phyloP scores from a whole-genome alignment of 2,113 vertebrate species.

The Protobothrops mucrosquamatus region DNA sequence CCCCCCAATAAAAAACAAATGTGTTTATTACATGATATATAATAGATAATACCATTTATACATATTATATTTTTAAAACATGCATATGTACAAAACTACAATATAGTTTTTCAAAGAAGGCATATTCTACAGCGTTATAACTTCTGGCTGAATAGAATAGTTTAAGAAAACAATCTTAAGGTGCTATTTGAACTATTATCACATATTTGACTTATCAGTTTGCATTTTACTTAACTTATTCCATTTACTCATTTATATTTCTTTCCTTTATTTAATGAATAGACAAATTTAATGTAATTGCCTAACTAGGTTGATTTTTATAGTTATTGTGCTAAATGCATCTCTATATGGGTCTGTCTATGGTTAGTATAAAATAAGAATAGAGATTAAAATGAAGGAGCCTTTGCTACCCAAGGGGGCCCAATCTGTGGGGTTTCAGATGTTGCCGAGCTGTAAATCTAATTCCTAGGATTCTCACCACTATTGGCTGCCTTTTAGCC shows the following conservation, averaged over 20 bases:
- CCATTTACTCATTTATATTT: not conserved
- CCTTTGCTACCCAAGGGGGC: not conserved
- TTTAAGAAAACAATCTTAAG: not conserved
- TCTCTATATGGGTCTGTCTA: not conserved
- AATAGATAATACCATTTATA: too few species aligned
- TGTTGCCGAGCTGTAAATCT: too few species aligned
- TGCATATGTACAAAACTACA: too few species aligned
- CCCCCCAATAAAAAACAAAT: too few species aligned
- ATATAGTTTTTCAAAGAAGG: too few species aligned
- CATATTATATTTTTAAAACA: too few species aligned
- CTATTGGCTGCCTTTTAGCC: too few species aligned
- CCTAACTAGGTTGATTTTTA: not conserved
- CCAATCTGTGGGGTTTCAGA: too few species aligned
- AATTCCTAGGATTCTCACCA: too few species aligned
- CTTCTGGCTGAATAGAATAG: not conserved
- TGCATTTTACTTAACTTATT: not conserved
- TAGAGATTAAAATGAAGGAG: not conserved
- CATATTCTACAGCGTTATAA: not conserved
- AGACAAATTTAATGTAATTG: not conserved
- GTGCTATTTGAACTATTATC: not conserved
- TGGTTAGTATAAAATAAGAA: not conserved
- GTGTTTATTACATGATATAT: too few species aligned
- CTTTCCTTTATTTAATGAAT: not conserved
- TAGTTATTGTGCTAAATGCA: not conserved
- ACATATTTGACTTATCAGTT: not conserved